Base-by-base conservation (phyloP, 92 coral and sea anemone genomes). In the Actinostola sp. region DNA sequence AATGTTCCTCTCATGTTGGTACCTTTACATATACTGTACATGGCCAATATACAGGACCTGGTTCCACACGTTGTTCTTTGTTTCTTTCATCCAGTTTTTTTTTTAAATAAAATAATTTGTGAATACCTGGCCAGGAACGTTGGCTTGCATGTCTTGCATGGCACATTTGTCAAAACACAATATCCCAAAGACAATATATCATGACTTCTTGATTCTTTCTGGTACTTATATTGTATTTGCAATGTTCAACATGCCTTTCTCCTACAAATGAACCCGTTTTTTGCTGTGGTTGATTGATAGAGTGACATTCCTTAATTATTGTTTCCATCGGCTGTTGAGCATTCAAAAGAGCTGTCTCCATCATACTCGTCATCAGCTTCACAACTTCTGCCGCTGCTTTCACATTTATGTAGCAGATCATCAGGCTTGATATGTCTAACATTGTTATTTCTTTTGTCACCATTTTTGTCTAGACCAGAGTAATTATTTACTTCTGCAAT, bases 291-390 rank as follows among this genome's bases (percentile, higher is more conserved):
- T 48, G 20, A 48, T 17, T 48, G 54, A 48, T 21, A 48, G 9
- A 53, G 25, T 9, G 8, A 20, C 2, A 25, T 25, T 53, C 60
- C 20, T 74, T 54, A 74, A 55, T 74, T 74, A 36, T 74, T 74
- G 67, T 74, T 74, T 61, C 80, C 80, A 62, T 74, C 80, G n/a
- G 80, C 51, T 21, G 61, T 49, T 0, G 80, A 27, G 51, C 65
- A 54, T 13, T 74, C 80, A 74, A 74, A 74, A 8, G 80, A 74
- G 38, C 80, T 74, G 41, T 86, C 91, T 35, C 81, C 96, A 51
- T 94, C 98, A 33, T 86, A 84, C 61, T 94, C 98, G 59, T 94
- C 98, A 32, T 94, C 98, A 0, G 98, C 98, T 69, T 94, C 98
- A 49, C 98, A 92, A 71, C 98, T 94, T 2, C 98, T 74, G 55